Conservation (phyloP, 2,113 vertebrate genomes). For the Pycnonotus jocosus region DNA sequence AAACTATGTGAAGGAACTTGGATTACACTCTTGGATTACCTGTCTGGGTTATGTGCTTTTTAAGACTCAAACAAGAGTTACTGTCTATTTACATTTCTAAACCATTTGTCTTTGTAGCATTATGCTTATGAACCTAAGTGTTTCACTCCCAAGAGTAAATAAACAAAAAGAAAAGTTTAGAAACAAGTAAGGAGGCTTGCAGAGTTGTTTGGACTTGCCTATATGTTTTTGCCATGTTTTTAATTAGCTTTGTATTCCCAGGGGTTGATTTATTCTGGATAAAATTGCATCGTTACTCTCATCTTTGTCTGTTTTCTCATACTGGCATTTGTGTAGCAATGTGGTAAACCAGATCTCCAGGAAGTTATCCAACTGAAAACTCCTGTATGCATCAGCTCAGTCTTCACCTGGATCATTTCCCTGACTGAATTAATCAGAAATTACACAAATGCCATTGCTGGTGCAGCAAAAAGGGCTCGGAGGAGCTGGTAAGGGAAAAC, state of each 20-base stretch:
- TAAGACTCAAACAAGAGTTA: neutral
- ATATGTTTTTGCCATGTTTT: neutral
- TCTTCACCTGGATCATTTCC: neutral
- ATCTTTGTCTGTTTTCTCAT: conserved; percentile 26
- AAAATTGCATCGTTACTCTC: neutral
- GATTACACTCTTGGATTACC: neutral
- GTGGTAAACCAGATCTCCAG: neutral
- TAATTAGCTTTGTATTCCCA: conserved; percentile 27
- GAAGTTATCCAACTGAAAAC: neutral
- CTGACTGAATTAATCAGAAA: neutral
- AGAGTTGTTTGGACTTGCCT: conserved; percentile 35
- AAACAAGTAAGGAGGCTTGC: neutral
- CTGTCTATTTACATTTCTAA: conserved; percentile 11
- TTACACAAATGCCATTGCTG: neutral
- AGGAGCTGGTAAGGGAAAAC: neutral
- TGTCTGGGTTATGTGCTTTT: neutral
- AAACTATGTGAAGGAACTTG: neutral
- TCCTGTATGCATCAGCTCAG: neutral
- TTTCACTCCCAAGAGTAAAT: neutral
- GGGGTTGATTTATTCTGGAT: conserved; percentile 1
- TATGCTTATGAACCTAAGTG: neutral
- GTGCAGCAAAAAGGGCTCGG: neutral
- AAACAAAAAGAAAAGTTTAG: conserved; percentile 3
- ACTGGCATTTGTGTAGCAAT: neutral
- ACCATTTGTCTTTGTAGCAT: neutral